These are phyloP conservation scores for Ephydatia muelleri DNA, from an alignment of 37 sponge, comb jelly and placozoan genomes.

Conservation along the genomic window DNA sequence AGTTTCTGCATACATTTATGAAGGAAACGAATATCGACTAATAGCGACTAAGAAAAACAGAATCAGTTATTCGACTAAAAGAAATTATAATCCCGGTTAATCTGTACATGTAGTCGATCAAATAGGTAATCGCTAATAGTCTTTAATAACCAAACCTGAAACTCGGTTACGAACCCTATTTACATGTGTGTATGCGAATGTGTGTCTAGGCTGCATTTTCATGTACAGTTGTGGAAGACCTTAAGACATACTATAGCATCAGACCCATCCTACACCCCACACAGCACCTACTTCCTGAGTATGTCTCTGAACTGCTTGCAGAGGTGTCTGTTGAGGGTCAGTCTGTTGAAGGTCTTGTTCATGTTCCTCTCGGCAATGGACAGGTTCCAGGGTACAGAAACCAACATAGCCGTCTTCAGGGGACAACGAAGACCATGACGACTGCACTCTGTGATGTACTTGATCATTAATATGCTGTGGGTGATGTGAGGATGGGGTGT, in stretches of 20 bases:
- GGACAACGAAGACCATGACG: slow-evolving; percentile 10
- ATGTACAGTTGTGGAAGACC: too few species aligned
- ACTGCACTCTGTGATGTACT: slow-evolving; percentile 44
- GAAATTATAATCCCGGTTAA: too few species aligned
- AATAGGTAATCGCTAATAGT: too few species aligned
- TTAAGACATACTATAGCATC: neutral
- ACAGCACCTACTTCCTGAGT: slow-evolving; percentile 45
- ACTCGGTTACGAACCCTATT: too few species aligned
- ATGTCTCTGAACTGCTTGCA: slow-evolving; percentile 20
- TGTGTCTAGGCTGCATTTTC: too few species aligned
- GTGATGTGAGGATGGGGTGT: neutral
- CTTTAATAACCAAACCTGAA: too few species aligned
- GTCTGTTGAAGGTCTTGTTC: slow-evolving; percentile 42
- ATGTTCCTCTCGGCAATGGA: slow-evolving; percentile 11
- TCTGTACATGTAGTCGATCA: too few species aligned
- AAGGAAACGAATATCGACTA: too few species aligned
- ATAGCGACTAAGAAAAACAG: too few species aligned
- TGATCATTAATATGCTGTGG: slow-evolving; percentile 36
- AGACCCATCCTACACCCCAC: neutral
- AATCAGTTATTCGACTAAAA: too few species aligned
- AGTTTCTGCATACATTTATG: too few species aligned
- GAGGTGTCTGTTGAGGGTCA: slow-evolving; percentile 38
- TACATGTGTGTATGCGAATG: too few species aligned
- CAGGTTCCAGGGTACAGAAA: slow-evolving; percentile 62
- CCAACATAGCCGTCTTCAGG: slow-evolving; percentile 34